These are phyloP conservation scores for Tauraco erythrolophus DNA, from an alignment of 2,113 vertebrate species.

Conservation along the genomic window DNA sequence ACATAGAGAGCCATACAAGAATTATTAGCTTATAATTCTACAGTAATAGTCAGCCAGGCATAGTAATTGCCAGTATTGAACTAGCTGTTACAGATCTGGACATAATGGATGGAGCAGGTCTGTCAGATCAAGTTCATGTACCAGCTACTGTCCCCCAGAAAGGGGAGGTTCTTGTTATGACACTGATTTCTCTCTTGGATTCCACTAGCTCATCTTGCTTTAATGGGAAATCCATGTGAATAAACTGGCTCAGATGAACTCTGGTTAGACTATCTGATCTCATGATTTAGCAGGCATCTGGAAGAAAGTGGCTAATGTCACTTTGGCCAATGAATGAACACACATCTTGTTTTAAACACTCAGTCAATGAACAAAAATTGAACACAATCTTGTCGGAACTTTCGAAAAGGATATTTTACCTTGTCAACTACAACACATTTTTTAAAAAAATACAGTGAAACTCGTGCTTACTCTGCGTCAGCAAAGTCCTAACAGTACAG, in stretches of 20 bases:
- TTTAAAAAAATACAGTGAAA: neutral
- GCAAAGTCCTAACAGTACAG: neutral
- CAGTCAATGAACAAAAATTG: neutral
- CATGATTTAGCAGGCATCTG: neutral
- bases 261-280: neutral
- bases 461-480: neutral
- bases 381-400: neutral
- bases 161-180: neutral
- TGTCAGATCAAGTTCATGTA: neutral
- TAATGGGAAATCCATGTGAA: neutral
- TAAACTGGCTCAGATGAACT: neutral
- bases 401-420: neutral
- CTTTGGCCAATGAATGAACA: neutral
- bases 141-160: neutral
- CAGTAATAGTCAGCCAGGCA: neutral
- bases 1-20: neutral
- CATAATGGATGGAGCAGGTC: neutral
- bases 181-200: neutral
- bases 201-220: neutral
- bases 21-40: neutral
- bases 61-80: neutral
- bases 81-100: neutral
- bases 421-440: neutral
- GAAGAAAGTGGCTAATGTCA: neutral
- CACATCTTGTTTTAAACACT: neutral